Percentiles rank a stretch among this genome's conserved stretches.
Conservation (phyloP, 2,888 invertebrate species). For the Lasioglossum villosulum region DNA sequence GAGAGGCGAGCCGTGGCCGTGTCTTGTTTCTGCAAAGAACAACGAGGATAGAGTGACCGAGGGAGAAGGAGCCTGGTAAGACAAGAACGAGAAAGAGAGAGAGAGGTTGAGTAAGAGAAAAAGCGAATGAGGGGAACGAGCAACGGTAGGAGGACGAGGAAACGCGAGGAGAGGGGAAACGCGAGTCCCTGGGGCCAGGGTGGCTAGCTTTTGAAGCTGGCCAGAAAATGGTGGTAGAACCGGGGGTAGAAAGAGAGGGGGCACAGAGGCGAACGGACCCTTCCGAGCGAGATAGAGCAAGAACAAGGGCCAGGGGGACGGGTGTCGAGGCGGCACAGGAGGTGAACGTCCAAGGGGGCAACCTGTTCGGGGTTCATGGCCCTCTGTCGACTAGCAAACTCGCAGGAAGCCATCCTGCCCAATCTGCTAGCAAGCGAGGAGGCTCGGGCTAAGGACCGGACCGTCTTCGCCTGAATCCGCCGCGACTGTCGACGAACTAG, state of each 20-base stretch:
- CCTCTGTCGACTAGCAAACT: conserved; percentile 83
- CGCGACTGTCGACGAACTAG: conserved; percentile 39
- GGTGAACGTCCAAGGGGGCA: conserved; percentile 85
- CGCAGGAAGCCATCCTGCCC: conserved; percentile 75
- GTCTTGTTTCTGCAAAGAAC: neutral
- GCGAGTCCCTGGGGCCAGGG: conserved; percentile 63
- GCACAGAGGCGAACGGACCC: conserved; percentile 66
- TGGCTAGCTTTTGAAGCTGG: conserved; percentile 69
- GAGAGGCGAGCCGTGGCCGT: conserved; percentile 33
- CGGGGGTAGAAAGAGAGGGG: conserved; percentile 36
- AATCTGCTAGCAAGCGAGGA: conserved; percentile 76
- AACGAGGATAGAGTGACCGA: neutral
- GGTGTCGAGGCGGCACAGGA: conserved; percentile 75
- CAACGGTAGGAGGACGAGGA: conserved; percentile 52
- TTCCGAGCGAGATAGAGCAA: conserved; percentile 69
- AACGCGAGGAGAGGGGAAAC: conserved; percentile 46
- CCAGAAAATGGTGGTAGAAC: conserved; percentile 61
- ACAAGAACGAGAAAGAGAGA: neutral
- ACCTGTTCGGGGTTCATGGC: conserved; percentile 85
- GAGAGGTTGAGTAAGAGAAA: neutral
- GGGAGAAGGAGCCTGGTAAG: neutral
- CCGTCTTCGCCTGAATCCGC: conserved; percentile 40
- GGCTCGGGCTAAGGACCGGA: conserved; percentile 67
- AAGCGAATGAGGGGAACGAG: neutral
- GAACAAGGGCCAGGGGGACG: conserved; percentile 66